phyloP scores from a whole-genome alignment of 2,888 invertebrate genomes.

The Acanthoscelides obtectus region DNA sequence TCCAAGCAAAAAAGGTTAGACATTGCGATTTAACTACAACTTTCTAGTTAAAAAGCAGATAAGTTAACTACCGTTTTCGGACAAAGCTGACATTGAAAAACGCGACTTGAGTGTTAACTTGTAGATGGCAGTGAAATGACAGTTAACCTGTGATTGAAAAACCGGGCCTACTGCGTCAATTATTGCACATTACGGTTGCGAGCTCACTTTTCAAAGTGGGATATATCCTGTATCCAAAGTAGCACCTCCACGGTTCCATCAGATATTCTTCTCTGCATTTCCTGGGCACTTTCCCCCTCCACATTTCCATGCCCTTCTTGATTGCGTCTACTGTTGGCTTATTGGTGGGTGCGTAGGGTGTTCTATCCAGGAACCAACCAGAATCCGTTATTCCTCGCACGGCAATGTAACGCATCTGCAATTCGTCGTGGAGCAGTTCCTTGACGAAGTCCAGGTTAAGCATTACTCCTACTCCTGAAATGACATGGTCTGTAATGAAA shows the following conservation, averaged over 20 bases:
- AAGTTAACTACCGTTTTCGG: too few species aligned
- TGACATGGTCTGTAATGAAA: too few species aligned
- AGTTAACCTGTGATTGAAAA: too few species aligned
- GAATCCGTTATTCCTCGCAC: constrained; percentile 88
- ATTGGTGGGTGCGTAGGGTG: constrained; percentile 62
- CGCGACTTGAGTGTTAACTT: too few species aligned
- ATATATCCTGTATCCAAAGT: constrained; percentile 86
- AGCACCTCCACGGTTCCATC: constrained; percentile 83
- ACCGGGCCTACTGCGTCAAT: too few species aligned
- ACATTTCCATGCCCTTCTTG: constrained; percentile 69
- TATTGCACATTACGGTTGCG: too few species aligned
- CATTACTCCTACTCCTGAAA: constrained; percentile 69
- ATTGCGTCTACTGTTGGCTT: constrained; percentile 56
- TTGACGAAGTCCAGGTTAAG: constrained; percentile 81
- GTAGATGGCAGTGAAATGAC: too few species aligned
- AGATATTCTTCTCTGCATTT: constrained; percentile 67
- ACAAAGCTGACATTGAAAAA: too few species aligned
- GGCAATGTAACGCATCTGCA: constrained; percentile 54
- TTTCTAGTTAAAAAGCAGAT: too few species aligned
- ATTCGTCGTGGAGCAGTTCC: constrained; percentile 60
- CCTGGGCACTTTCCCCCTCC: constrained; percentile 76
- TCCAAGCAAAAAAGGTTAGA: too few species aligned
- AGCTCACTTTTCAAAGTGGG: constrained; percentile 72
- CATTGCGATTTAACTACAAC: too few species aligned
- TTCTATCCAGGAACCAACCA: constrained; percentile 90